Base-by-base conservation (phyloP, 2,888 invertebrate species). In the Eledona agricola region DNA sequence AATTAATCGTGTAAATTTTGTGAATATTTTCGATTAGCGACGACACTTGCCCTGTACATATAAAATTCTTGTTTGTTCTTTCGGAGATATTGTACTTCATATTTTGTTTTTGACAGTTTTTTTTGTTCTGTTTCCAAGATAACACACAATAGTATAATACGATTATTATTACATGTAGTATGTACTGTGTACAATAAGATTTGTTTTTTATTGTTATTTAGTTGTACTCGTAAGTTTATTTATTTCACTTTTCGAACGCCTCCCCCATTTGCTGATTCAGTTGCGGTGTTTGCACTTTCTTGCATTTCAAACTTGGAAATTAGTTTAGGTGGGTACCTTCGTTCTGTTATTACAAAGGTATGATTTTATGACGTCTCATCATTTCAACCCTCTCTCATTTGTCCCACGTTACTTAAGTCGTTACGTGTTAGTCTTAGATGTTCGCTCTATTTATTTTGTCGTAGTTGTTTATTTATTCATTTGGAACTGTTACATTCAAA, bases 121-220 rank as follows among this genome's bases (percentile, higher is more conserved):
- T 57, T 57, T 43, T 34, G 32, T 34, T 12, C 32, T 51, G 51
- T 55, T 43, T 37, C 32, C n/a, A n/a, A 53, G 15, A 43, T 61
- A 50, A 62, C 59, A 63, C 57, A 57, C 69, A 67, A 67, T 66
- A 72, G 69, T 72, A 68, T 70, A 70, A 67, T 69, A 66, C 64
- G 58, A 66, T 71, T 68, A 67, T 69, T 67, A 65, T 62, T 64
- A 55, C n/a, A 62, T 60, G 57, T 65, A 70, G 75, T 75, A 74
- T 75, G 75, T 75, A 75, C 75, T 71, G 62, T 75, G 75, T 75
- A 75, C 75, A 75, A 64, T 65, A 65, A 59, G 60, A 63, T 65
- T 62, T 55, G 40, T 63, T 70, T 67, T 42, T 51, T 61, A 51
- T 64, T 67, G 67, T 69, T 69, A 65, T 66, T 70, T 67, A 69